Evolutionary conservation across 1,140 invertebrate genomes (phyloP).

Genomic region (Protaetia brevitarsis): DNA sequence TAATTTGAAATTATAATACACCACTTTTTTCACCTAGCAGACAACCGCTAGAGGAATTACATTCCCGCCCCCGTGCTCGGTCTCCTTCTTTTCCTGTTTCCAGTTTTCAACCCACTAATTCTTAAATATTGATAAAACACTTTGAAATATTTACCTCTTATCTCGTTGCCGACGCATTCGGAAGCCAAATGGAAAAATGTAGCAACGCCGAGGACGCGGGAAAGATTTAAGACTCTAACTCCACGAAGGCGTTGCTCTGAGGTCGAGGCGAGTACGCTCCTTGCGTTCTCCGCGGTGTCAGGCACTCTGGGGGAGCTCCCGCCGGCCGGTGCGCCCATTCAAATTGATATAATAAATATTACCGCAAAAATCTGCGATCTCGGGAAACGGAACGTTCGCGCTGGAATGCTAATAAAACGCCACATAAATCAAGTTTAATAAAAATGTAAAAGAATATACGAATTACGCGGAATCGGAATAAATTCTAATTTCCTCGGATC

Average conservation of each 20-base stretch:
- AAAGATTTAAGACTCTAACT: neutral
- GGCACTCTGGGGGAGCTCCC: no score
- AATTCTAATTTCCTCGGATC: constrained; percentile 20
- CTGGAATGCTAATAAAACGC: constrained; percentile 21
- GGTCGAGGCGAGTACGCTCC: no score
- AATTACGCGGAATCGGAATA: constrained; percentile 22
- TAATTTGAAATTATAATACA: constrained; percentile 13
- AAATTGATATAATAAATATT: constrained; percentile 19
- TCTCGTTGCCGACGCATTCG: constrained; percentile 1
- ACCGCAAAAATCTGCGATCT: constrained; percentile 17
- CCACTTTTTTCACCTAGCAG: neutral
- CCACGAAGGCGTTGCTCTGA: no score
- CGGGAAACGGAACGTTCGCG: constrained; percentile 14
- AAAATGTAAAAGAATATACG: constrained; percentile 24
- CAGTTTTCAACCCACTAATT: constrained; percentile 9
- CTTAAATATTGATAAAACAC: constrained; percentile 17
- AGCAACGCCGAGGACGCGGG: neutral
- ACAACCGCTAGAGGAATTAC: neutral
- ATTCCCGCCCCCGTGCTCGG: neutral
- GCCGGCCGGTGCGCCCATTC: neutral
- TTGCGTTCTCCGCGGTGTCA: no score
- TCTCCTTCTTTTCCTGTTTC: neutral
- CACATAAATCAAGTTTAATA: constrained; percentile 22
- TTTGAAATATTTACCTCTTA: constrained; percentile 17
- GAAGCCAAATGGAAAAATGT: constrained; percentile 5